Conservation (phyloP, 2,113 vertebrate genomes). For the Platysteira castanea region DNA sequence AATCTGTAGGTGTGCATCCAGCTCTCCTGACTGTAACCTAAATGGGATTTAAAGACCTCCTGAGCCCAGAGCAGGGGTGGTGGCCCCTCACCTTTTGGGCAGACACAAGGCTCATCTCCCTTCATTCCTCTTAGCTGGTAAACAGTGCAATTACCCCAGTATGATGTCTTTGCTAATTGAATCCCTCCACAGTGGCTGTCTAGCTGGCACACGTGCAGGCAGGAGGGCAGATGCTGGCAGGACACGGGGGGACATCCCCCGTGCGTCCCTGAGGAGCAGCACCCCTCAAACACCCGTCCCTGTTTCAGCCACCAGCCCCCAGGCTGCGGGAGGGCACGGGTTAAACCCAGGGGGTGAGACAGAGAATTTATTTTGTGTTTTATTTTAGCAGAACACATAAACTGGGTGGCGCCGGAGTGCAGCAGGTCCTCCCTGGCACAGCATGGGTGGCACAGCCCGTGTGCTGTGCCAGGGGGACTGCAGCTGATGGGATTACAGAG, state of each 20-base stretch:
- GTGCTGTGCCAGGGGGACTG: not conserved
- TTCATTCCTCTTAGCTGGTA: not conserved
- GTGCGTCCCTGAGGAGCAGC: not conserved
- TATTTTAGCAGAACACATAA: not conserved
- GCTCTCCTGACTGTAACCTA: not conserved
- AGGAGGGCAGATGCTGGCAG: not conserved
- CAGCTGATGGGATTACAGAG: not conserved
- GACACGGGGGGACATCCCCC: not conserved
- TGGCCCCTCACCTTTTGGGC: not conserved
- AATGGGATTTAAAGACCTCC: not conserved
- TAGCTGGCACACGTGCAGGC: not conserved
- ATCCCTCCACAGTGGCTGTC: not conserved
- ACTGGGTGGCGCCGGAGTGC: not conserved
- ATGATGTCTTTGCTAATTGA: not conserved
- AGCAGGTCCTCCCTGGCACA: fast-evolving
- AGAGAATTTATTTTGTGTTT: not conserved
- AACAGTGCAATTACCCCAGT: not conserved
- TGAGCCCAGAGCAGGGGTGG: not conserved
- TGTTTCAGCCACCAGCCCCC: not conserved
- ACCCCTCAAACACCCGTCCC: not conserved
- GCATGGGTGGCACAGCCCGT: fast-evolving
- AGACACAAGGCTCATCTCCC: not conserved
- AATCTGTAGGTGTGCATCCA: not conserved
- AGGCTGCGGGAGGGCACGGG: fast-evolving
- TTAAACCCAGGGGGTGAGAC: not conserved